Conservation (phyloP, 2,113 vertebrate genomes). For the Osmerus eperlanus region DNA sequence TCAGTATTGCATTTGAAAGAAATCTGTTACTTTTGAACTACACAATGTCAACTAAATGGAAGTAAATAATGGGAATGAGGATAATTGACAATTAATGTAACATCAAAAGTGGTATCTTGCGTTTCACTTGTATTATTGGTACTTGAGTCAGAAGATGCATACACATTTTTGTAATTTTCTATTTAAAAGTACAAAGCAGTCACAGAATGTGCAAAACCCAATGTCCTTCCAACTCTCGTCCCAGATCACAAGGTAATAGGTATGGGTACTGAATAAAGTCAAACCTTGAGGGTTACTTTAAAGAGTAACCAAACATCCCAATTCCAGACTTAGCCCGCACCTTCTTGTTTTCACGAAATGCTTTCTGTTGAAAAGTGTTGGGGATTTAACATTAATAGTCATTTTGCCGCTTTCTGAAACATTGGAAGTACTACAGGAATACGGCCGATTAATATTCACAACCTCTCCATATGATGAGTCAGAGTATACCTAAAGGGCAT, state of each 20-base stretch:
- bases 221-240: too few species aligned
- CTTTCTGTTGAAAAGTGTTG: background rate
- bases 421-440: too few species aligned
- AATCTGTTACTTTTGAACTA: conserved; percentile 65
- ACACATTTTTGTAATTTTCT: conserved; percentile 55
- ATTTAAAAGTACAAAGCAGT: conserved; percentile 61
- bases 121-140: conserved; percentile 64
- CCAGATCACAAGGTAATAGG: too few species aligned
- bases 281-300: too few species aligned
- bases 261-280: too few species aligned
- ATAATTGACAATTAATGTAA: conserved; percentile 57
- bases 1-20: conserved; percentile 75
- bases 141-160: conserved; percentile 68
- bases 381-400: too few species aligned
- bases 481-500: too few species aligned
- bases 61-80: conserved; percentile 65
- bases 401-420: too few species aligned
- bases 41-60: conserved; percentile 51
- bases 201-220: background rate
- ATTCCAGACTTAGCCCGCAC: background rate
- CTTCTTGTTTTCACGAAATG: background rate
- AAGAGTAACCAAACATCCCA: too few species aligned
- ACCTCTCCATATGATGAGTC: too few species aligned
- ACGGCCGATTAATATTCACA: too few species aligned
- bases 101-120: conserved; percentile 70